These are phyloP conservation scores for Sipha flava DNA, from an alignment of 1,140 invertebrate genomes.

Conservation along the genomic window DNA sequence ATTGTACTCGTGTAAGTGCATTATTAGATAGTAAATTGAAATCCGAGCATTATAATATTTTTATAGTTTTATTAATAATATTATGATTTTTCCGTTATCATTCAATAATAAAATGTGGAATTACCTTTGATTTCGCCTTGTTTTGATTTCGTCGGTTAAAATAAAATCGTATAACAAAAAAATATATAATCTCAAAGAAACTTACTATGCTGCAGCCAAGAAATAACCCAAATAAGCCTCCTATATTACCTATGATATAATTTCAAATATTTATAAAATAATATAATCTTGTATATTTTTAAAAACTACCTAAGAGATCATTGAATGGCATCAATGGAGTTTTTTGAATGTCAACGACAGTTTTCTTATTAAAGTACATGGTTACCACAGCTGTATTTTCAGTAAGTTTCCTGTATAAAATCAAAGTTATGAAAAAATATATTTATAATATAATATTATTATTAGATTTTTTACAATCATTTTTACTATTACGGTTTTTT, in stretches of 20 bases:
- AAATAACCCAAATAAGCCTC: neutral
- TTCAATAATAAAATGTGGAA: neutral
- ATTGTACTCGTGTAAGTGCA: no score
- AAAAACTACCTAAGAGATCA: constrained; percentile 20
- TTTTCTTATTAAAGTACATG: constrained; percentile 21
- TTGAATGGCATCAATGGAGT: constrained; percentile 27
- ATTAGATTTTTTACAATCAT: neutral
- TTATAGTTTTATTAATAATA: no score
- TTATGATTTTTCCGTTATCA: no score
- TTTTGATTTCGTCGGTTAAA: neutral
- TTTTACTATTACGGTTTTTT: neutral
- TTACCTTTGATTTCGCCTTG: neutral
- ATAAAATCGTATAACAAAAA: constrained; percentile 18
- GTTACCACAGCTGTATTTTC: neutral
- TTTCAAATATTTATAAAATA: neutral
- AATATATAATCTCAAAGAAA: constrained; percentile 22
- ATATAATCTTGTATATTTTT: neutral
- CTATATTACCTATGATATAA: neutral
- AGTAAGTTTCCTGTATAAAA: neutral
- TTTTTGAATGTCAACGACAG: neutral
- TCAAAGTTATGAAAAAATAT: neutral
- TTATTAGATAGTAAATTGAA: no score
- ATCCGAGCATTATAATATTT: no score
- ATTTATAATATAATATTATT: neutral
- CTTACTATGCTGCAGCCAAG: constrained; percentile 12